Evolutionary conservation across 2,113 vertebrate genomes (phyloP).

Genomic region (Protobothrops mucrosquamatus): DNA sequence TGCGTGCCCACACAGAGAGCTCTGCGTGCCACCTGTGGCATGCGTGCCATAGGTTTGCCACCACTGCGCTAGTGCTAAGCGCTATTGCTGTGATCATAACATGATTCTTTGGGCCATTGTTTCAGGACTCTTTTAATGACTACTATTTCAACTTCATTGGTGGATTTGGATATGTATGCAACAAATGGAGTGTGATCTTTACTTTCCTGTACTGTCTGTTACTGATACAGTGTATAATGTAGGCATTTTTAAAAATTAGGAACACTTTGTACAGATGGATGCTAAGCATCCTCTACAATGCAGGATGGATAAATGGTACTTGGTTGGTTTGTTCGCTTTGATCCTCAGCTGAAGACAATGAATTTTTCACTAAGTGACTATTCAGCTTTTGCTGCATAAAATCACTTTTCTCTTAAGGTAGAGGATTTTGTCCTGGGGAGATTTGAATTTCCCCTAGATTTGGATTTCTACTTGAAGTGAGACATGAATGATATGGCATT

Average conservation of each 20-base stretch:
- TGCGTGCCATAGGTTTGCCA: too few relatives aligned
- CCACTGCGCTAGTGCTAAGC: too few relatives aligned
- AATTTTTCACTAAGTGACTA: not conserved
- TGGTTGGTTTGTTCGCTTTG: not conserved
- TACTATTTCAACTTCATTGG: not conserved
- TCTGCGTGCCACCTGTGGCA: too few relatives aligned
- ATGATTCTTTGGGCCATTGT: not conserved
- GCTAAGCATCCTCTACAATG: not conserved
- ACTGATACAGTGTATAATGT: not conserved
- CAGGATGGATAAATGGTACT: not conserved
- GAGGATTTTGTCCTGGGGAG: not conserved
- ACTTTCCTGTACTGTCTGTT: not conserved
- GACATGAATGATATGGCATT: not conserved
- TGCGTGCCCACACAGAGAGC: too few relatives aligned
- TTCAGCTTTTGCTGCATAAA: not conserved
- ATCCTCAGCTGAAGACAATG: not conserved
- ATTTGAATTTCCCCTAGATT: not conserved
- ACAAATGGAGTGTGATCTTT: not conserved
- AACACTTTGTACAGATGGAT: not conserved
- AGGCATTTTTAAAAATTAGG: not conserved
- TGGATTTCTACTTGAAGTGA: not conserved
- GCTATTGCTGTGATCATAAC: not conserved
- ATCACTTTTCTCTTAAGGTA: not conserved
- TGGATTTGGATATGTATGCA: not conserved
- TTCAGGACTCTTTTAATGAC: not conserved